phyloP scores from a whole-genome alignment of 37 sponge, comb jelly and placozoan genomes.

The Hexactinellida sp. region DNA sequence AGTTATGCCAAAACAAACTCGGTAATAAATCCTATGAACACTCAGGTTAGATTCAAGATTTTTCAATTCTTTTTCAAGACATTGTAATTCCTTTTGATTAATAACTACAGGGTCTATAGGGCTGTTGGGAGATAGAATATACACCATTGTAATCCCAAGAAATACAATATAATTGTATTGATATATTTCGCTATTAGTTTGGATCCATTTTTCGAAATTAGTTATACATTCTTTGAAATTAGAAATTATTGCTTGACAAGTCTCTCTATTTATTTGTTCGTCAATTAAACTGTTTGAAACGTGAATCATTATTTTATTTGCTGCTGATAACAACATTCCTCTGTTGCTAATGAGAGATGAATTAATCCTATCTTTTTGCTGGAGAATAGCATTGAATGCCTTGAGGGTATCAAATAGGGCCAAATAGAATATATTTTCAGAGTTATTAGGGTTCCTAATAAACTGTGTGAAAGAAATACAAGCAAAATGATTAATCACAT shows the following conservation, averaged over 20 bases:
- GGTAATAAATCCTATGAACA: not conserved
- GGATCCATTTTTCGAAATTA: not conserved
- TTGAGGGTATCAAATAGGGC: not conserved
- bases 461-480: not conserved
- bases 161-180: constrained; percentile 1
- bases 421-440: not conserved
- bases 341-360: not conserved
- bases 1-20: not conserved
- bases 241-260: not conserved
- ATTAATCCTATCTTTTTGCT: not conserved
- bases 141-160: constrained; percentile 20
- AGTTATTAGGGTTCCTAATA: not conserved
- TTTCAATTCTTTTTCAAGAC: constrained; percentile 9
- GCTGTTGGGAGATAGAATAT: constrained; percentile 22
- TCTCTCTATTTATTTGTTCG: not conserved
- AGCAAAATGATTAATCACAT: not conserved
- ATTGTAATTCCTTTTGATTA: not conserved
- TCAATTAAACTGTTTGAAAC: not conserved
- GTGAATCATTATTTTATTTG: not conserved
- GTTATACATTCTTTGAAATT: not conserved
- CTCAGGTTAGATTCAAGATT: not conserved
- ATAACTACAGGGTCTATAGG: constrained; percentile 31
- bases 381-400: not conserved
- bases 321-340: not conserved
- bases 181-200: not conserved